Base-by-base conservation (phyloP, 2,113 vertebrate genomes). In the Ochotona curzoniae region DNA sequence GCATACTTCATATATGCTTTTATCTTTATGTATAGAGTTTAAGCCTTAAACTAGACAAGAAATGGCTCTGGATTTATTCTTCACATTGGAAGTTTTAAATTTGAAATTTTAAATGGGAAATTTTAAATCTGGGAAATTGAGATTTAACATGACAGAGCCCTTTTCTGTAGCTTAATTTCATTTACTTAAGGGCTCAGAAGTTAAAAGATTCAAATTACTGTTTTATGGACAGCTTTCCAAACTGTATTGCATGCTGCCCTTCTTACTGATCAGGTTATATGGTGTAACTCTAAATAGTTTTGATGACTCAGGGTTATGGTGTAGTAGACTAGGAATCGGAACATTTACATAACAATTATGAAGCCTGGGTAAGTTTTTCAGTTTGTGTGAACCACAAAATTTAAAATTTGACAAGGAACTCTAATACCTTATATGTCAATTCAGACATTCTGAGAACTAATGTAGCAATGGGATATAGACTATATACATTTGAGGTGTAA, bases 391-490 rank as follows among this genome's bases (percentile, higher is more conserved):
- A 21, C 25, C 44, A 84, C n/a, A 82, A n/a, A 82, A 87, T 82
- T 94, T 69, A 38, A 95, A 91, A 81, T 86, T 89, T 82, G 14
- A 5, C 57, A 21, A 94, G 26, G 20, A 57, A 82, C 14, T 75
- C 14, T 75, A 28, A 64, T 71, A 57, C n/a, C 25, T 74, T 23
- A 91, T 17, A 78, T 90, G 51, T 7, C 26, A 91, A 74, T 6
- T 66, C 44, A 94, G 86, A 75, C 7, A 66, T 91, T 93, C 87
- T 90, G 78, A 95, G 20, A 75, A 84, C 92, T 93, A 90, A 90
- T 74, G 44, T 82, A 84, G 84, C 86, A 82, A 74, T 87, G 63
- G 66, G 64, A 18, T 82, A 17, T 83, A 74, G 87, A 78, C 38
- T 78, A 23, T n/a, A 67, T 92, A 84, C 30, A 85, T 85, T 93